Base-by-base conservation (phyloP, 2,113 vertebrate species). In the Pelusios castaneus region DNA sequence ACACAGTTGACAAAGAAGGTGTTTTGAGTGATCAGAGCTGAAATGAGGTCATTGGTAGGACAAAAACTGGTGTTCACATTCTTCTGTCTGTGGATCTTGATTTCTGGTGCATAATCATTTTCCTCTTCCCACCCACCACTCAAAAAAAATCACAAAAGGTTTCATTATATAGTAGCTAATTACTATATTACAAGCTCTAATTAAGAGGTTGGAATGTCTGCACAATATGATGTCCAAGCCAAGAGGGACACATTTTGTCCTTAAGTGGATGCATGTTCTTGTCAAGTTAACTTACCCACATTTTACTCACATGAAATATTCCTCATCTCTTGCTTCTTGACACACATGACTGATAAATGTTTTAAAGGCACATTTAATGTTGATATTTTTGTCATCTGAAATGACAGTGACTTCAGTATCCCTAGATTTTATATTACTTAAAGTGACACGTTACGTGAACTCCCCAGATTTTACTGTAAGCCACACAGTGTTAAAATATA, bases 271-370 rank as follows among this genome's bases (percentile, higher is more conserved):
- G 78, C 67, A 80, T 85, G 70, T 87, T 95, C 82, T 93, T 96
- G 94, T 90, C 88, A 95, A 93, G 89, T 97, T 97, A 96, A 96
- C 85, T 92, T 94, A 92, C 3, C 84, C 29, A 1, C 16, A 63
- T 93, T 96, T 96, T 94, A 52, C 73, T 95, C 85, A 90, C 89
- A 95, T 96, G 95, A 92, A 96, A 81, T 95, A 92, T 92, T 95
- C 85, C 80, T 93, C 58, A 79, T 91, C 78, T 92, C 77, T 87
- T 94, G 93, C 60, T 95, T 95, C 84, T 52, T 89, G 92, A 96
- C 92, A 78, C 91, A 91, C 24, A 27, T 96, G 95, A 93, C 95
- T 94, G 89, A 96, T 96, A 85, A 95, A 96, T 94, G 84, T 96
- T 97, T 97, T 87, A 97, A 80, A 97, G 78, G 85, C 91, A 86